Conservation (phyloP, 2,888 invertebrate species). For the Rhorus exstirpatorius region DNA sequence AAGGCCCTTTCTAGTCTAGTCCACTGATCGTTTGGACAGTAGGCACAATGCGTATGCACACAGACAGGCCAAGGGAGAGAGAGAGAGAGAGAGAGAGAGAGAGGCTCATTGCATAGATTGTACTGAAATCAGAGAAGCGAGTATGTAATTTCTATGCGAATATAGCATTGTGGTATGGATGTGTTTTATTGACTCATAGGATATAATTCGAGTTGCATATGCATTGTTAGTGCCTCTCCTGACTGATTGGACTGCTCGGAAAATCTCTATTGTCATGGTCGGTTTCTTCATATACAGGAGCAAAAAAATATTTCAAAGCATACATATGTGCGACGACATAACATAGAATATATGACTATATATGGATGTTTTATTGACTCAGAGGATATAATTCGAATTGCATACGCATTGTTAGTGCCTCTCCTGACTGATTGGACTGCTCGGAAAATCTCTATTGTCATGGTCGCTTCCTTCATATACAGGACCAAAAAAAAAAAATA, state of each 20-base stretch:
- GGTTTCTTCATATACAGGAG: background rate
- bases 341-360: no score
- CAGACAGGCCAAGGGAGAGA: background rate
- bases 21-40: conserved; percentile 45
- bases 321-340: no score
- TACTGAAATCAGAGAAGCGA: background rate
- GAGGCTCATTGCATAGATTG: conserved; percentile 15
- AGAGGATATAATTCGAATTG: conserved; percentile 55
- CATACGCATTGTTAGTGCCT: conserved; percentile 48
- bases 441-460: conserved; percentile 20
- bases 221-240: conserved; percentile 40
- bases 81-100: background rate
- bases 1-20: conserved; percentile 55
- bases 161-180: conserved; percentile 36
- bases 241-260: conserved; percentile 44
- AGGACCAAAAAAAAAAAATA: no score
- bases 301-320: no score
- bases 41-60: conserved; percentile 49
- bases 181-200: conserved; percentile 63
- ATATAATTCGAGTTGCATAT: conserved; percentile 57
- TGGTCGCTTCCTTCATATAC: no score
- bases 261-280: conserved; percentile 2
- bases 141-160: conserved; percentile 36
- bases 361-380: conserved; percentile 65
- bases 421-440: conserved; percentile 37